A percentile compares a stretch with the other conserved stretches of the same genome.
These are phyloP conservation scores for Eciton burchellii DNA, from an alignment of 1,140 invertebrate genomes.

Conservation along the genomic window DNA sequence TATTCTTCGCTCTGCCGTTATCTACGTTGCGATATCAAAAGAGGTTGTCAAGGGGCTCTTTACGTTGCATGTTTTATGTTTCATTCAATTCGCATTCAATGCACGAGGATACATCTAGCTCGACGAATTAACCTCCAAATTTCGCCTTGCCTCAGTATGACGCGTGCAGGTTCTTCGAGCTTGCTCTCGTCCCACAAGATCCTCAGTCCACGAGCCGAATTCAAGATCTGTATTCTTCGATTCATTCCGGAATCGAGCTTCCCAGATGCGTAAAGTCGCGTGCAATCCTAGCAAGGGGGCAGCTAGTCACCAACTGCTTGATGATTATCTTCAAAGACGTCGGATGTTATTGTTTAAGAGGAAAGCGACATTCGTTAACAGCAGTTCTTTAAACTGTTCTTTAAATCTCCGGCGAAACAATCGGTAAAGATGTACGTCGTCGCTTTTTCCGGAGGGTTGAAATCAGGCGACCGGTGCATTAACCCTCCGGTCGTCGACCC, in stretches of 20 bases:
- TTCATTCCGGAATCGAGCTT: no score
- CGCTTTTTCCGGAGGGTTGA: slow-evolving; percentile 78
- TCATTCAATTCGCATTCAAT: no score
- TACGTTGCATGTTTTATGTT: no score
- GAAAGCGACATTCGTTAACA: not conserved
- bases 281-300: not conserved
- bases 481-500: slow-evolving; percentile 83
- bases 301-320: no score
- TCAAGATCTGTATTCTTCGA: no score
- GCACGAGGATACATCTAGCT: no score
- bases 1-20: slow-evolving; percentile 27
- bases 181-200: no score
- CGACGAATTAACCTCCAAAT: no score
- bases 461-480: slow-evolving; percentile 82
- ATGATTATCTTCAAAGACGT: not conserved
- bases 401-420: slow-evolving; percentile 66
- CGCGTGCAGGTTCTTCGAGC: no score
- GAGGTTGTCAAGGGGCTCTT: no score
- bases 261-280: not conserved
- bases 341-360: not conserved
- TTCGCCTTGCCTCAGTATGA: no score
- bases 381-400: slow-evolving; percentile 56
- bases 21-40: slow-evolving; percentile 24
- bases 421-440: slow-evolving; percentile 66
- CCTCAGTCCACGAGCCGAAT: no score